These are phyloP conservation scores for Villa cingulata DNA, from an alignment of 2,888 invertebrate genomes.

Conservation along the genomic window DNA sequence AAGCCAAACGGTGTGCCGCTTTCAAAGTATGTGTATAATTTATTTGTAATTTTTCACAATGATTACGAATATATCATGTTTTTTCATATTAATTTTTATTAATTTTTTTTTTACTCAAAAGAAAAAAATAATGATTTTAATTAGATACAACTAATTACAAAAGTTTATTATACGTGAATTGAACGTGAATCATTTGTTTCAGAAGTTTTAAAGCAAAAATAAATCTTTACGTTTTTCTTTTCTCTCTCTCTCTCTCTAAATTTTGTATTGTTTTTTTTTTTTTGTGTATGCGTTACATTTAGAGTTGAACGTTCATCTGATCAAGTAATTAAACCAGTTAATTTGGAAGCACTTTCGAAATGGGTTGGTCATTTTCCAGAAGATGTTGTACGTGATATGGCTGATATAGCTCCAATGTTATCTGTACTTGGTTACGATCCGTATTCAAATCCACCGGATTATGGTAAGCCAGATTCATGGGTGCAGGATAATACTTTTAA, in stretches of 20 bases:
- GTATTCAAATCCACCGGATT: constrained; percentile 88
- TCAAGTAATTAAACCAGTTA: constrained; percentile 97
- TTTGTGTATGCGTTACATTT: too few relatives aligned
- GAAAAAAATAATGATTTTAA: background rate
- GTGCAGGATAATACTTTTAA: constrained; percentile 52
- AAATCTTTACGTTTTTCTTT: too few relatives aligned
- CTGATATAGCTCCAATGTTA: constrained; percentile 88
- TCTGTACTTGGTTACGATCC: constrained; percentile 89
- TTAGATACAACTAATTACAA: too few relatives aligned
- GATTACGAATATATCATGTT: too few relatives aligned
- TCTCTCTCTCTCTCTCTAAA: background rate
- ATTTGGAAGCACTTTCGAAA: constrained; percentile 85
- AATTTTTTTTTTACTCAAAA: background rate
- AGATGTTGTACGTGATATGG: constrained; percentile 87
- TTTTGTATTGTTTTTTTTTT: background rate
- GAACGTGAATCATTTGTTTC: too few relatives aligned
- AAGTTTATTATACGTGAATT: background rate
- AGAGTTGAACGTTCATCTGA: constrained; percentile 96
- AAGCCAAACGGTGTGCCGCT: constrained; percentile 87
- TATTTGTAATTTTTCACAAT: constrained; percentile 4
- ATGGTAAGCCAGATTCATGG: constrained; percentile 69
- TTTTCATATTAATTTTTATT: too few relatives aligned
- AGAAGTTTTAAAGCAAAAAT: too few relatives aligned
- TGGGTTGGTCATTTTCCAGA: constrained; percentile 83
- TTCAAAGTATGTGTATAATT: constrained; percentile 62